Conservation (phyloP, 2,797 vertebrate genomes). For the Poeciliopsis turneri region DNA sequence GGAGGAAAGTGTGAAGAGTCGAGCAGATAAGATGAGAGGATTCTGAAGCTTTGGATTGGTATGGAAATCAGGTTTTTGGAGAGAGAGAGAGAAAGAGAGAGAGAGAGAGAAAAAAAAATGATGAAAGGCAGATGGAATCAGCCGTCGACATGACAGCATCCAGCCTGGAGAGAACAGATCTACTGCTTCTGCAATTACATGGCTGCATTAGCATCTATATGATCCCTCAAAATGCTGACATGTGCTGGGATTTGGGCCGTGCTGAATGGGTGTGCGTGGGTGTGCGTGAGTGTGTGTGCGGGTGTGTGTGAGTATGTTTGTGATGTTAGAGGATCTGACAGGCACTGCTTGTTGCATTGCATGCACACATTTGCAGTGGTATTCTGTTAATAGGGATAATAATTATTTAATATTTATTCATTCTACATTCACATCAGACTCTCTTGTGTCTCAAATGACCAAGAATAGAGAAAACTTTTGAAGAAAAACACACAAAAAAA, state of each 20-base stretch:
- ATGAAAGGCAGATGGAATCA: conserved; percentile 72
- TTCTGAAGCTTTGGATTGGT: conserved; percentile 63
- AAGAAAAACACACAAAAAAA: not conserved
- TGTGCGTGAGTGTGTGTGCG: conserved; percentile 29
- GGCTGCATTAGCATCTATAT: conserved; percentile 77
- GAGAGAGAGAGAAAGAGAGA: not conserved
- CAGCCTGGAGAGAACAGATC: conserved; percentile 61
- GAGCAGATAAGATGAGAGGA: conserved; percentile 61
- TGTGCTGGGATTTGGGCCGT: conserved; percentile 55
- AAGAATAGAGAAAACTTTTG: conserved; percentile 20
- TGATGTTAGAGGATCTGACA: conserved; percentile 60
- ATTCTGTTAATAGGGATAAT: conserved; percentile 72
- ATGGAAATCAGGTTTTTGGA: conserved; percentile 69
- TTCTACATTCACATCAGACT: conserved; percentile 42
- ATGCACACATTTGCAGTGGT: conserved; percentile 42
- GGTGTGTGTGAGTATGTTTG: conserved; percentile 10
- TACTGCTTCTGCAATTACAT: conserved; percentile 70
- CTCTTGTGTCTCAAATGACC: conserved; percentile 24
- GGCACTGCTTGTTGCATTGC: conserved; percentile 44
- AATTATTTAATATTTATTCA: conserved; percentile 68
- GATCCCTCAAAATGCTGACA: conserved; percentile 77
- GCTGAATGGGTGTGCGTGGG: conserved; percentile 35
- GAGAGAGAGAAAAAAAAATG: conserved; percentile 19
- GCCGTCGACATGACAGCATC: conserved; percentile 69
- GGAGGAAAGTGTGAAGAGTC: conserved; percentile 26